Evolutionary conservation across 1,140 invertebrate genomes (phyloP).

Genomic region (Triops longicaudatus): DNA sequence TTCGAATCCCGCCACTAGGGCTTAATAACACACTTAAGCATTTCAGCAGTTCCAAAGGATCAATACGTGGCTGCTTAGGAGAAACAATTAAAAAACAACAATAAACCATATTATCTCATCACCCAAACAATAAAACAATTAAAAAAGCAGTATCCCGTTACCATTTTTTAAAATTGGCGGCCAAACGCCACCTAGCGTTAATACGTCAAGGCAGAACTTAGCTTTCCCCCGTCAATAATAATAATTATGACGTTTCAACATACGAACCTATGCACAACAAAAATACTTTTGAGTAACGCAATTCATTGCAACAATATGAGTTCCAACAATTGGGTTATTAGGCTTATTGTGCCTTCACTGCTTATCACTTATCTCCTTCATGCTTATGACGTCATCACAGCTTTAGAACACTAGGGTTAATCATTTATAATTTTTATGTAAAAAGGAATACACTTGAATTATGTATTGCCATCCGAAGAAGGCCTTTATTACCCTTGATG

Average conservation of each 20-base stretch:
- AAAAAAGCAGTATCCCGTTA: not conserved
- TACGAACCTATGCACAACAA: not conserved
- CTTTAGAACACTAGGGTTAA: not conserved
- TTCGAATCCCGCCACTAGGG: slow-evolving; percentile 73
- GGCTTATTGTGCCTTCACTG: no score
- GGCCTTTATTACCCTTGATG: not conserved
- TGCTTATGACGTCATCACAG: not conserved
- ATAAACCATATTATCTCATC: not conserved
- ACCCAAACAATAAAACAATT: not conserved
- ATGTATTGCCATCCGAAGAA: not conserved
- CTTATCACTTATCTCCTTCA: not conserved
- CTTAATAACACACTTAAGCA: slow-evolving; percentile 75
- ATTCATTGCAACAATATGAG: no score
- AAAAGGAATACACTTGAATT: not conserved
- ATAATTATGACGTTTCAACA: not conserved
- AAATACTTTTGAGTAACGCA: no score
- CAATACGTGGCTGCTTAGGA: slow-evolving; percentile 67
- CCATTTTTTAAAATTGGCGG: slow-evolving; percentile 6
- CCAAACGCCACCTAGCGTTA: not conserved
- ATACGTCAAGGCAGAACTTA: not conserved
- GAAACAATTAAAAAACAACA: slow-evolving; percentile 27
- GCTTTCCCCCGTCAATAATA: not conserved
- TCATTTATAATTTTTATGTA: not conserved
- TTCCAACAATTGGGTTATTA: no score
- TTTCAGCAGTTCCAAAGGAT: slow-evolving; percentile 74